phyloP scores from a whole-genome alignment of 1,140 invertebrate genomes.

The Drosophila arawakana region DNA sequence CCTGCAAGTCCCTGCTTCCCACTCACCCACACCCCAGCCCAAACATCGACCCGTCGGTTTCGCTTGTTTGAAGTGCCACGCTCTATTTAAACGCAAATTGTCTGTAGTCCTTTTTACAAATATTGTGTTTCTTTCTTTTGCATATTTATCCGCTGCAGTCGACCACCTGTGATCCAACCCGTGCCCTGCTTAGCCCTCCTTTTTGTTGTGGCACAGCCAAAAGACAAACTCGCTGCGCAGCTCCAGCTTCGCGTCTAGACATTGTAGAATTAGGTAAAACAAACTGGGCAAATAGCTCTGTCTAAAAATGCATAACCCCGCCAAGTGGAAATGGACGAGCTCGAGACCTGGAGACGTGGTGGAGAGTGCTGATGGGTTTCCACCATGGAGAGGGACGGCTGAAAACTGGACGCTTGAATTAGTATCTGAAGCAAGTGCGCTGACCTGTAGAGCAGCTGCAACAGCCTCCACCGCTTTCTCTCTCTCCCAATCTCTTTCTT shows the following conservation, averaged over 20 bases:
- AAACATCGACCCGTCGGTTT: slow-evolving; percentile 25
- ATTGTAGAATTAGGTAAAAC: slow-evolving; percentile 60
- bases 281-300: slow-evolving; percentile 59
- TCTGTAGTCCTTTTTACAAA: slow-evolving; percentile 81
- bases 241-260: slow-evolving; percentile 60
- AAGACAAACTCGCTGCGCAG: slow-evolving; percentile 64
- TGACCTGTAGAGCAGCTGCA: slow-evolving; percentile 56
- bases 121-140: slow-evolving; percentile 74
- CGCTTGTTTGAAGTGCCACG: slow-evolving; percentile 81
- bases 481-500: not conserved
- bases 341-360: not conserved
- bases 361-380: too few relatives aligned
- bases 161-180: not conserved
- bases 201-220: slow-evolving; percentile 54
- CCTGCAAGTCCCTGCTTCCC: not conserved
- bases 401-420: slow-evolving; percentile 46
- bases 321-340: not conserved
- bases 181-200: not conserved
- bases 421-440: slow-evolving; percentile 59
- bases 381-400: not conserved
- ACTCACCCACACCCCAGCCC: not conserved
- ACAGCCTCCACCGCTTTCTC: not conserved
- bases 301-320: slow-evolving; percentile 58
- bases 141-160: slow-evolving; percentile 66
- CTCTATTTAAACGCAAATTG: slow-evolving; percentile 83